Conservation (phyloP, 2,797 vertebrate species). For the Darevskia nairensis region DNA sequence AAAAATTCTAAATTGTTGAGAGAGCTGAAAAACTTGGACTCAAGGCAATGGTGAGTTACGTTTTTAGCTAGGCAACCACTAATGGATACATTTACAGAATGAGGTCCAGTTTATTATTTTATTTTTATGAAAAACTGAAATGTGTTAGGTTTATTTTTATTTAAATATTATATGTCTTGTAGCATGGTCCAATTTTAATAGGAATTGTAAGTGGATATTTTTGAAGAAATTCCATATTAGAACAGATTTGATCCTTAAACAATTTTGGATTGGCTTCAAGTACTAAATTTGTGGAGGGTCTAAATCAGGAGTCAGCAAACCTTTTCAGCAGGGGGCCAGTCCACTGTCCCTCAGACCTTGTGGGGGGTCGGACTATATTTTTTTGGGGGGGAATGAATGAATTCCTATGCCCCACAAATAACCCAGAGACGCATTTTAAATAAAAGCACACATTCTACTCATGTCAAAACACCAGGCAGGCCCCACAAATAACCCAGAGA, state of each 20-base stretch:
- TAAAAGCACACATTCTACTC: no score
- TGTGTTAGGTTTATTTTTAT: background rate
- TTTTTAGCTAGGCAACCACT: background rate
- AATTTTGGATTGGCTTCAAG: background rate
- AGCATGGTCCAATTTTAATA: background rate
- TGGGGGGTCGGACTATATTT: no score
- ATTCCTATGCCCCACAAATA: no score
- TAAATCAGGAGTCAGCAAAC: background rate
- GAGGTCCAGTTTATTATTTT: background rate
- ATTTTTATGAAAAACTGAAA: background rate
- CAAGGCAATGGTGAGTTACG: conserved; percentile 92
- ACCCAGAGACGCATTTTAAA: no score
- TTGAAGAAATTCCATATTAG: background rate
- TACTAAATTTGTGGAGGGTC: background rate
- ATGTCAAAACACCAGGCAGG: no score
- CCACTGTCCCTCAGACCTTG: no score
- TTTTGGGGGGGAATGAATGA: no score
- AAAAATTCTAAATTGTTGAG: conserved; percentile 97
- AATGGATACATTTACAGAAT: background rate
- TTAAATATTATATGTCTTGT: background rate
- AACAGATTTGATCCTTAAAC: background rate
- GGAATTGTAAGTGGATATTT: background rate
- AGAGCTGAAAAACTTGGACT: conserved; percentile 98
- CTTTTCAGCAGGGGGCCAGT: no score
- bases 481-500: no score